These are phyloP conservation scores for Cataglyphis cursor DNA, from an alignment of 2,888 invertebrate genomes.

Conservation along the genomic window DNA sequence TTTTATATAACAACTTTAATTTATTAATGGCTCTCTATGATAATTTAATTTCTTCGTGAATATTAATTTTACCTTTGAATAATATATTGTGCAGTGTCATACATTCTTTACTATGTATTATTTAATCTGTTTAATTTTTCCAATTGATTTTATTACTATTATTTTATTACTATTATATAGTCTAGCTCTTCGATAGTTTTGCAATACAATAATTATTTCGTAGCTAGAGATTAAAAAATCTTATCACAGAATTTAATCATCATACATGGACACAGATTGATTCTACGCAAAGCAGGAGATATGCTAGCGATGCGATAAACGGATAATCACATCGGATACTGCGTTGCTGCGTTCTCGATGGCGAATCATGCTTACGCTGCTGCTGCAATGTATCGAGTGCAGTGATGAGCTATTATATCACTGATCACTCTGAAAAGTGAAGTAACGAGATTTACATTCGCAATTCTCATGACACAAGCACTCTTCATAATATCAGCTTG, in stretches of 20 bases:
- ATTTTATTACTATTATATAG: background rate
- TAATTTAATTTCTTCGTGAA: background rate
- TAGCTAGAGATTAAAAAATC: background rate
- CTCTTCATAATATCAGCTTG: conserved; percentile 30
- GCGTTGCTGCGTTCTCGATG: conserved; percentile 41
- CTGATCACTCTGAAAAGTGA: conserved; percentile 41
- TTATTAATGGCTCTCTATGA: background rate
- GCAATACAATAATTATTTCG: background rate
- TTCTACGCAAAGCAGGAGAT: conserved; percentile 29
- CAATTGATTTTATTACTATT: conserved; percentile 6
- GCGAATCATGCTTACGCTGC: conserved; percentile 53
- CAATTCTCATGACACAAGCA: conserved; percentile 39
- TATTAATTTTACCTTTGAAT: background rate
- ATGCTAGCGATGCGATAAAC: conserved; percentile 52
- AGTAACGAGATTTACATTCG: conserved; percentile 46
- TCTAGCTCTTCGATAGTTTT: background rate
- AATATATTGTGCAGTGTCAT: background rate
- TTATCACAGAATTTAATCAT: background rate
- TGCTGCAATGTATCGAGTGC: conserved; percentile 43
- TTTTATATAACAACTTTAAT: background rate
- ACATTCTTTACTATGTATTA: background rate
- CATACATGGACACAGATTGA: conserved; percentile 17
- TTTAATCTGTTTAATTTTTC: background rate
- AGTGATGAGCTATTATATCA: conserved; percentile 41
- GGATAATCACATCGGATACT: conserved; percentile 37